Conservation (phyloP, 2,113 vertebrate species). For the Odobenus rosmarus region DNA sequence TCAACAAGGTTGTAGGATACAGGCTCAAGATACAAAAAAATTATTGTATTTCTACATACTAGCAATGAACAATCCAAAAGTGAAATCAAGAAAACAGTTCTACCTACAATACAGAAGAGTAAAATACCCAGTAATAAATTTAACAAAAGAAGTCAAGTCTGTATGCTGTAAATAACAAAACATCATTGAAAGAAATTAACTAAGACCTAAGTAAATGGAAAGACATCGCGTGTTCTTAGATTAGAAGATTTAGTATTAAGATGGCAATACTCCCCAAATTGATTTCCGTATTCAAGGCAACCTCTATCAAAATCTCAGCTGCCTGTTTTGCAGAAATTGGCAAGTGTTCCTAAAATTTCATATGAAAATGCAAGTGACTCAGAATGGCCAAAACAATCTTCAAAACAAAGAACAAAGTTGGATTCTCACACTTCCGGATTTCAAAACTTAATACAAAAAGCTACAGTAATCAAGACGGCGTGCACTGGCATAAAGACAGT, state of each 20-base stretch:
- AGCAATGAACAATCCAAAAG: background rate
- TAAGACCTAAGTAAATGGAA: background rate
- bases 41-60: background rate
- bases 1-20: background rate
- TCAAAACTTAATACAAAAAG: background rate
- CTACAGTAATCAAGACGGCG: background rate
- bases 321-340: background rate
- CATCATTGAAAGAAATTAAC: background rate
- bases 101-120: background rate
- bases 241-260: background rate
- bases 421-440: background rate
- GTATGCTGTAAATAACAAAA: background rate
- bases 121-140: background rate
- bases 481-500: background rate
- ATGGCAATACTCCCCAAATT: background rate
- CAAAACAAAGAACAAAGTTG: background rate
- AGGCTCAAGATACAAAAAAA: background rate
- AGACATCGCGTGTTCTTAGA: background rate
- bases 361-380: background rate
- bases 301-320: background rate
- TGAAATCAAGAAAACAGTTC: background rate
- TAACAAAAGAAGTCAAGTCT: background rate
- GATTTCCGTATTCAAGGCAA: background rate
- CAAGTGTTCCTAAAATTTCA: background rate
- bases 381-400: background rate